Conservation (phyloP, 1,140 invertebrate species). For the Drosophila nebulosa region DNA sequence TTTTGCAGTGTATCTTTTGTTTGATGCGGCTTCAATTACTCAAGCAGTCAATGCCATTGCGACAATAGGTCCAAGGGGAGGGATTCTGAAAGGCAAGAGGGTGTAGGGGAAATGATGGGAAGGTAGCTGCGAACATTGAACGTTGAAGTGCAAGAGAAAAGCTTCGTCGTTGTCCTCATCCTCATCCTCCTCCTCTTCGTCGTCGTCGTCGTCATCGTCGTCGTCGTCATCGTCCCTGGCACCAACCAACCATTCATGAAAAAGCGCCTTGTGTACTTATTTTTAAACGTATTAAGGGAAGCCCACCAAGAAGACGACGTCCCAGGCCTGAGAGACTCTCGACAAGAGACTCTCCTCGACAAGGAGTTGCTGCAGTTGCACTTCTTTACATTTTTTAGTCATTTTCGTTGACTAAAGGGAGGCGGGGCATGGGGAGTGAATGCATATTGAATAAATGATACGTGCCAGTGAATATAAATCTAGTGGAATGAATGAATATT, state of each 20-base stretch:
- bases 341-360: not conserved
- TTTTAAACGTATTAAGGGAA: slow-evolving; percentile 75
- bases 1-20: slow-evolving; percentile 19
- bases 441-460: slow-evolving; percentile 70
- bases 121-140: slow-evolving; percentile 47
- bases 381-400: not conserved
- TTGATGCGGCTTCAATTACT: slow-evolving; percentile 62
- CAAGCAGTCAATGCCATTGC: slow-evolving; percentile 64
- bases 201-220: too few species aligned
- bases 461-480: not conserved
- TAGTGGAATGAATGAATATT: not conserved
- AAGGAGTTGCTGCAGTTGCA: slow-evolving; percentile 18
- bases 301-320: slow-evolving; percentile 30
- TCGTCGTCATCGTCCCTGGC: too few species aligned
- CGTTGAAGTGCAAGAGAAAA: slow-evolving; percentile 44
- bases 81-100: not conserved
- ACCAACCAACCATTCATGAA: slow-evolving; percentile 17
- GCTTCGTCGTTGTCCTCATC: not conserved
- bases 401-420: not conserved
- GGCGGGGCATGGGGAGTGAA: not conserved
- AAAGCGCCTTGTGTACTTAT: slow-evolving; percentile 56
- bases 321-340: not conserved
- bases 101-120: not conserved
- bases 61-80: not conserved
- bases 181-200: too few species aligned